Evolutionary conservation across 2,797 vertebrate species (phyloP).

Genomic region (Clarias fuscus): DNA sequence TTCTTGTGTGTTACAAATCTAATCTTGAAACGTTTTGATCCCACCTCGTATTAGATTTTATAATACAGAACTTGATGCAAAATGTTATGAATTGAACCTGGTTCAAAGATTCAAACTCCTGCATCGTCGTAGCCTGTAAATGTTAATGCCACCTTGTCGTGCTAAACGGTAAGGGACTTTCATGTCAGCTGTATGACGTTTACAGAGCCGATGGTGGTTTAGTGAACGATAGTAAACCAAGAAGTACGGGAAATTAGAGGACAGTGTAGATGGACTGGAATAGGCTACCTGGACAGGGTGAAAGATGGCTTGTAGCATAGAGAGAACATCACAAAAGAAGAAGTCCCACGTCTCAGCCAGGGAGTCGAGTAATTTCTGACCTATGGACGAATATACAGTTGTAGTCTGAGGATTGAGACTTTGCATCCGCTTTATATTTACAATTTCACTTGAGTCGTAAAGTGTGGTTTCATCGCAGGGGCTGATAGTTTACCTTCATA

Average conservation of each 20-base stretch:
- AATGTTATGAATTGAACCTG: background rate
- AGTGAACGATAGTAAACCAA: background rate
- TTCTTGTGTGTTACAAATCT: no score
- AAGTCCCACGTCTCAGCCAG: constrained; percentile 99
- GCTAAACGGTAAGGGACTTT: background rate
- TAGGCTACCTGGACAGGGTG: constrained; percentile 89
- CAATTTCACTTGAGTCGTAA: background rate
- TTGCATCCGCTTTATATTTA: background rate
- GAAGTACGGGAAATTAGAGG: background rate
- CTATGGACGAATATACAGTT: constrained; percentile 66
- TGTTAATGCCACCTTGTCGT: background rate
- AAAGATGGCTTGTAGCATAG: constrained; percentile 97
- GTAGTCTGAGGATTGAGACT: background rate
- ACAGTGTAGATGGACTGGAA: background rate
- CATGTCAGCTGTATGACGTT: background rate
- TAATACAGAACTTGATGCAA: background rate
- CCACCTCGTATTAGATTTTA: background rate
- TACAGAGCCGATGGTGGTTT: background rate
- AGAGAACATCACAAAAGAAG: constrained; percentile 95
- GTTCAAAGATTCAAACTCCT: background rate
- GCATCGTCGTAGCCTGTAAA: background rate
- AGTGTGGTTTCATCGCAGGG: background rate
- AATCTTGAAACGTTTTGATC: background rate
- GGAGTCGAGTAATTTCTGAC: constrained; percentile 96
- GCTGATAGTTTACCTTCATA: constrained; percentile 85